Evolutionary conservation across 1,140 invertebrate species (phyloP), one percentile per base, ranked within the genome.

Genomic region (Caligus rogercresseyi): DNA sequence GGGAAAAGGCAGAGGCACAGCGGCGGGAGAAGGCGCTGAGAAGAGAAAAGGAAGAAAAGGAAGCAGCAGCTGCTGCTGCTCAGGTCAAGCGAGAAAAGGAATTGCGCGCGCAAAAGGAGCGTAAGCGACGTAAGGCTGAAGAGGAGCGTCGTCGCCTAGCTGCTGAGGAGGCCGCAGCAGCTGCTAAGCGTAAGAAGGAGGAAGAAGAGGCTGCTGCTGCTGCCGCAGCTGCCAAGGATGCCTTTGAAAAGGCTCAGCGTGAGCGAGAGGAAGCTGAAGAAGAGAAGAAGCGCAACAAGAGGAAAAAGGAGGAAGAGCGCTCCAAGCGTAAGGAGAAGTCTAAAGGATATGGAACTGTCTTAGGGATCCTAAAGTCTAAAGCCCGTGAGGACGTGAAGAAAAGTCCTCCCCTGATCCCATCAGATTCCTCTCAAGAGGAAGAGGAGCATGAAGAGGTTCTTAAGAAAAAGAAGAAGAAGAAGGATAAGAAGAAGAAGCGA

Each of bases 401-500:
- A 11, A n/a, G 31, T 7, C n/a, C 31, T 43, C 31, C 31, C 7
- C 31, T 43, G 31, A n/a, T 43, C 31, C 31, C 31, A 11, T 43
- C 31, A 11, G 31, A 43, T 7, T 43, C 31, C 31, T 43, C 31
- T 43, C 7, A 43, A 7, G 31, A 43, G n/a, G 31, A 43, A n/a
- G n/a, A 43, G n/a, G 31, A 43, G n/a, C 7, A 11, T 11, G n/a
- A 43, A 43, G 31, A 43, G n/a, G 31, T 43, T 11, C 31, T 43
- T 23, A 56, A 56, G 24, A 20, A 23, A 2, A 56, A 56, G 18
- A 56, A 56, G 18, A 21, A 20, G 2, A 56, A 56, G 54, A 56
- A 56, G 24, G 54, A 56, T n/a, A 56, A 56, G 24, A 56, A 56
- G 54, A 56, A 56, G 54, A 56, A 56, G 24, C 19, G 24, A 56